These are phyloP conservation scores for Cordylochernes scorpioides DNA, from an alignment of 2,888 invertebrate species.

Conservation along the genomic window DNA sequence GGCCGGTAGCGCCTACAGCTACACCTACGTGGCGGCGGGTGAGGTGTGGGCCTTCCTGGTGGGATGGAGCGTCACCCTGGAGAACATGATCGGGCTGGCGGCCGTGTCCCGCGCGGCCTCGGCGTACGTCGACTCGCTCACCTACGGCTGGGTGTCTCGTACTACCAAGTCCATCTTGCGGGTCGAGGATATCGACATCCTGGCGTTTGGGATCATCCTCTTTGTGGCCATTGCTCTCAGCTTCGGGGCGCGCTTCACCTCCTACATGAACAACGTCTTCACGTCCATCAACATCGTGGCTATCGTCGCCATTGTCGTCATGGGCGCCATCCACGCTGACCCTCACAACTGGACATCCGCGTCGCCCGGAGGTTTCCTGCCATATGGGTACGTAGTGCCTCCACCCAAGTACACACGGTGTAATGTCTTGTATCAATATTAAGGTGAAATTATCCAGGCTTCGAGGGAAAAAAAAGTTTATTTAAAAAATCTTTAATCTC, in stretches of 20 bases:
- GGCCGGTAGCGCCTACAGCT: conserved; percentile 23
- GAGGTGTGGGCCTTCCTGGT: conserved; percentile 21
- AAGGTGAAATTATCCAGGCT: no score
- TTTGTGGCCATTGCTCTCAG: conserved; percentile 11
- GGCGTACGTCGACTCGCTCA: conserved; percentile 14
- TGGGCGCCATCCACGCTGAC: conserved; percentile 64
- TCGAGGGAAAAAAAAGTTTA: no score
- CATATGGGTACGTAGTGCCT: no score
- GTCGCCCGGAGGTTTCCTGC: conserved; percentile 38
- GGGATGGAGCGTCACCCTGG: conserved; percentile 20
- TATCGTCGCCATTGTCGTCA: conserved; percentile 45
- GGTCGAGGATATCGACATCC: conserved; percentile 11
- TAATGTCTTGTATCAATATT: no score
- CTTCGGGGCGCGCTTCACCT: conserved; percentile 24
- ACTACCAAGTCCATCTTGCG: conserved; percentile 3
- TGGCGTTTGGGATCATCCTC: conserved; percentile 11
- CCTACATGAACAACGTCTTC: conserved; percentile 57
- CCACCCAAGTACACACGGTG: no score
- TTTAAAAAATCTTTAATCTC: no score
- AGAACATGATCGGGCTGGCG: conserved; percentile 19
- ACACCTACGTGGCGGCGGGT: conserved; percentile 20
- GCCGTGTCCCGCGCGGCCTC: conserved; percentile 13
- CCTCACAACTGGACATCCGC: conserved; percentile 42
- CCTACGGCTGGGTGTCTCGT: conserved; percentile 3
- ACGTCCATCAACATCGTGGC: conserved; percentile 46